Percentiles rank a stretch among this genome's conserved stretches.
These are phyloP conservation scores for Entomobrya proxima DNA, from an alignment of 2,888 invertebrate species.

Conservation along the genomic window DNA sequence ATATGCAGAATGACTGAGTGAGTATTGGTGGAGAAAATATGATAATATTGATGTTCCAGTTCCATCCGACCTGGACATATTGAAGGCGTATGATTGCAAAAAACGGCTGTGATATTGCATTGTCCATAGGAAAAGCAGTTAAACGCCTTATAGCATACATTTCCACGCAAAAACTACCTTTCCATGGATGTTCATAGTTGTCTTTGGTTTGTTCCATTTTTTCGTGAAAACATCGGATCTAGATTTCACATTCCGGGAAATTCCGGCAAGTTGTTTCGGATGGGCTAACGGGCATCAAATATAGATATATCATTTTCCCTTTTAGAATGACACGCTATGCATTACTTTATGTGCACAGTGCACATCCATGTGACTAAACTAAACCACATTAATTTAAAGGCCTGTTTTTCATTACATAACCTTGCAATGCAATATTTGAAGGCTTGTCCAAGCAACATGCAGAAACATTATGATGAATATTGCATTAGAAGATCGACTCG, in stretches of 20 bases:
- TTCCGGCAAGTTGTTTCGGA: conserved; percentile 31
- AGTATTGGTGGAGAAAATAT: not conserved
- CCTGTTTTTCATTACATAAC: no score
- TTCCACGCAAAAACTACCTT: not conserved
- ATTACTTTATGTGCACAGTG: no score
- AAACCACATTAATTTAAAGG: no score
- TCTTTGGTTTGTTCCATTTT: conserved; percentile 3
- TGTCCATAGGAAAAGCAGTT: not conserved
- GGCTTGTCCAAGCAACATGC: no score
- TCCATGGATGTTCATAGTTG: not conserved
- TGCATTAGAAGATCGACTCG: no score
- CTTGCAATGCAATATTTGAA: no score
- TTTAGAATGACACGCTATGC: no score
- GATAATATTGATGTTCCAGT: not conserved
- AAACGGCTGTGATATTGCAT: not conserved
- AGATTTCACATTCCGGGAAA: conserved; percentile 65
- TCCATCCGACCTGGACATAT: not conserved
- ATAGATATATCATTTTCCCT: no score
- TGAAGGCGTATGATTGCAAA: not conserved
- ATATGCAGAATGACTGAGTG: not conserved
- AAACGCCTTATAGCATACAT: no score
- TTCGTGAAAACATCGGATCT: conserved; percentile 51
- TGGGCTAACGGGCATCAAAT: not conserved
- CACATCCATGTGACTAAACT: no score
- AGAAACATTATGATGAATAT: no score